Evolutionary conservation across 2,797 vertebrate species (phyloP).

Genomic region (Phaenicophaeus curvirostris): DNA sequence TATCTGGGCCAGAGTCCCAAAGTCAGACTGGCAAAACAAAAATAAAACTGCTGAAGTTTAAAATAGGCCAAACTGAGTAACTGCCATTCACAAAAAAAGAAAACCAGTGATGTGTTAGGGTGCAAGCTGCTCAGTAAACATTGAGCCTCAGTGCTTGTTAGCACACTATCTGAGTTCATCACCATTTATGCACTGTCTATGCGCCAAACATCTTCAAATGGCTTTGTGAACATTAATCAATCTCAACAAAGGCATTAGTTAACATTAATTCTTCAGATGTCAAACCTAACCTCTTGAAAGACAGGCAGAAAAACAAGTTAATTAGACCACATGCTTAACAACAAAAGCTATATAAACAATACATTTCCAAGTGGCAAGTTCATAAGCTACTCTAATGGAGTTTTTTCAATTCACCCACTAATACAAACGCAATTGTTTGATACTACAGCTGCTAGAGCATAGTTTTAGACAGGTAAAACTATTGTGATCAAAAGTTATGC

Average conservation of each 20-base stretch:
- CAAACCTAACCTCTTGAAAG: background rate
- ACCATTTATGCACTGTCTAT: background rate
- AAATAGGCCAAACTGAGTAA: slow-evolving; percentile 2
- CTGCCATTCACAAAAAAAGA: background rate
- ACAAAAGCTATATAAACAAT: background rate
- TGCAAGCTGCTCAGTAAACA: background rate
- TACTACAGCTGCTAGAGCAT: background rate
- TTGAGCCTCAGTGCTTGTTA: background rate
- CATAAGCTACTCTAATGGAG: background rate
- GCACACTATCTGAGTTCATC: background rate
- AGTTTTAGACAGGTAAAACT: background rate
- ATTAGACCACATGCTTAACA: background rate
- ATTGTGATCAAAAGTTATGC: background rate
- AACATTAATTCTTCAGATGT: background rate
- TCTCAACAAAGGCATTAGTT: background rate
- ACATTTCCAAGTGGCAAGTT: background rate
- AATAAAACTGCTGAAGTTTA: slow-evolving; percentile 22
- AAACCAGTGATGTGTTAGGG: background rate
- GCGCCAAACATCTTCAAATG: background rate
- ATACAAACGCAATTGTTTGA: background rate
- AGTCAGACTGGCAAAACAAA: slow-evolving; percentile 17
- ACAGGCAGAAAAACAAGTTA: background rate
- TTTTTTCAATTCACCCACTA: background rate
- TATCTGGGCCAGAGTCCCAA: background rate
- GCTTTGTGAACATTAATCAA: background rate